phyloP scores from a whole-genome alignment of 2,113 vertebrate genomes.

The Aegithalos caudatus region DNA sequence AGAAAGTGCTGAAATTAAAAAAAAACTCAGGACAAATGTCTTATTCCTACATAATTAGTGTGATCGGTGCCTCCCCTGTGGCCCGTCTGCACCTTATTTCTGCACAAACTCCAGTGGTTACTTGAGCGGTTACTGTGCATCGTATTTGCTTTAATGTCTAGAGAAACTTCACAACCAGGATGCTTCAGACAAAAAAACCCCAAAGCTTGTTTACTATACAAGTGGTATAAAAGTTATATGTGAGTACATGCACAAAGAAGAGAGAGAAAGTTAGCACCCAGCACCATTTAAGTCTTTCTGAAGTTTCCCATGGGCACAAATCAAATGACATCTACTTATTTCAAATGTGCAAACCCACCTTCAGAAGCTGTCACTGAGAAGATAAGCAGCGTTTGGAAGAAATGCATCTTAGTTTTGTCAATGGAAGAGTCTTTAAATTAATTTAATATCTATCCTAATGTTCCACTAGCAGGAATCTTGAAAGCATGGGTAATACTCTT shows the following conservation, averaged over 20 bases:
- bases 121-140: conserved; percentile 50
- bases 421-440: neutral
- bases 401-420: neutral
- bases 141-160: conserved; percentile 47
- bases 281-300: neutral
- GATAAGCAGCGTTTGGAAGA: neutral
- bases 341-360: neutral
- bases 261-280: neutral
- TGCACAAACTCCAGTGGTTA: conserved; percentile 55
- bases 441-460: neutral
- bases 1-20: conserved; percentile 43
- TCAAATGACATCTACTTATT: fast-evolving
- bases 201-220: neutral
- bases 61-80: conserved; percentile 47
- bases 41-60: conserved; percentile 51
- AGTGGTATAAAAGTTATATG: neutral
- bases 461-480: neutral
- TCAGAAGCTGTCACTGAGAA: neutral
- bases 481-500: neutral
- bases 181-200: conserved; percentile 41
- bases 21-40: conserved; percentile 49
- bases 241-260: neutral
- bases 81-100: conserved; percentile 46
- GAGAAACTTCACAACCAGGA: conserved; percentile 37
- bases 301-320: neutral